Conservation (phyloP, 2,888 invertebrate species). For the Drosophila picticornis region DNA sequence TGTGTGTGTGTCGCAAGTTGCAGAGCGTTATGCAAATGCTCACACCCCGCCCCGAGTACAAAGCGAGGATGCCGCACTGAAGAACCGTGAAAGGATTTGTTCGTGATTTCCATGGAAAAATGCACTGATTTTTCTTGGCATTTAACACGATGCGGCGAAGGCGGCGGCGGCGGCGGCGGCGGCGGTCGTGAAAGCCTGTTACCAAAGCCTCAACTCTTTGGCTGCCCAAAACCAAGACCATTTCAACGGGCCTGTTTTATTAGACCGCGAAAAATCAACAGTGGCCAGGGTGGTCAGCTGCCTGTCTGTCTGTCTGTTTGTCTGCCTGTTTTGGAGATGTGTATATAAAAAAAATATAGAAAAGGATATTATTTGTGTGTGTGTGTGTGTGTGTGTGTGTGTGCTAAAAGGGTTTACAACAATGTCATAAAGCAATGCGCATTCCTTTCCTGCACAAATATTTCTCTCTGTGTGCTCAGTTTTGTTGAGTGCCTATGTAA, state of each 20-base stretch:
- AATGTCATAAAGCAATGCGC: constrained; percentile 73
- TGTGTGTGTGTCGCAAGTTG: neutral
- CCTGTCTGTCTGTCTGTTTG: constrained; percentile 1
- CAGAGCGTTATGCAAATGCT: constrained; percentile 71
- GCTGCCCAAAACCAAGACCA: constrained; percentile 27
- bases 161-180: constrained; percentile 20
- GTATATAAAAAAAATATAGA: neutral
- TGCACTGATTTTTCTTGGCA: constrained; percentile 60
- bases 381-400: constrained; percentile 56
- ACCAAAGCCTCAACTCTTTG: constrained; percentile 66
- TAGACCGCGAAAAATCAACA: constrained; percentile 79
- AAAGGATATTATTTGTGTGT: constrained; percentile 40
- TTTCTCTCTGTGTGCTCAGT: constrained; percentile 16
- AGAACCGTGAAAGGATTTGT: constrained; percentile 21
- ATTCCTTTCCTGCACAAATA: constrained; percentile 56
- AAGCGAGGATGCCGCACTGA: constrained; percentile 33
- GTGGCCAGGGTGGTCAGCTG: constrained; percentile 71
- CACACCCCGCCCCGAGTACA: constrained; percentile 65
- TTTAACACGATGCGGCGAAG: constrained; percentile 49
- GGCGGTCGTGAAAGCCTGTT: constrained; percentile 11
- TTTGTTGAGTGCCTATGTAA: constrained; percentile 50
- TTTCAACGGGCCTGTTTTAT: constrained; percentile 60
- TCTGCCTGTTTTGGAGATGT: neutral
- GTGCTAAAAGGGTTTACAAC: constrained; percentile 75
- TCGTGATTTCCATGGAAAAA: constrained; percentile 71